These are phyloP conservation scores for Schizaphis graminum DNA, from an alignment of 2,888 invertebrate genomes.

Conservation along the genomic window DNA sequence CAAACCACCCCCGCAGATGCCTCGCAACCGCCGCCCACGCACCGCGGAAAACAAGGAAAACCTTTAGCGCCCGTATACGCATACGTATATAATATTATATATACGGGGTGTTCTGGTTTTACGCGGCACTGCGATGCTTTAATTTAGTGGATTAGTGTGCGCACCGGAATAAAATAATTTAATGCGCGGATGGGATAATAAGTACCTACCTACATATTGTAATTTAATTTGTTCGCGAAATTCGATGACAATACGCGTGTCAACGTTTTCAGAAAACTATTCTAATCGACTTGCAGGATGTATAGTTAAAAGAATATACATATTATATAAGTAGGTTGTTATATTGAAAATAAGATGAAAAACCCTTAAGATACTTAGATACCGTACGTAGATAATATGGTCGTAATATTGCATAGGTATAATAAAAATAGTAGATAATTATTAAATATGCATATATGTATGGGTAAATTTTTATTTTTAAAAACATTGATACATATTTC, in stretches of 20 bases:
- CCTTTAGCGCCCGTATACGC: conserved; percentile 29
- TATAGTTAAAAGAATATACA: not conserved
- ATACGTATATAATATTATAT: not conserved
- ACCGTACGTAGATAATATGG: not conserved
- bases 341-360: not conserved
- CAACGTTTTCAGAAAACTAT: not conserved
- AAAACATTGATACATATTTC: not conserved
- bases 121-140: not conserved
- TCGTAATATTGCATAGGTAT: not conserved
- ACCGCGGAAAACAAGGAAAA: conserved; percentile 45
- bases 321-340: not conserved
- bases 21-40: not conserved
- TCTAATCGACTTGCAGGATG: not conserved
- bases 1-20: not conserved
- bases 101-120: not conserved
- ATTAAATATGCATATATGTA: too few relatives aligned
- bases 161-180: not conserved
- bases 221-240: not conserved
- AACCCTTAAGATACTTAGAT: not conserved
- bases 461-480: not conserved
- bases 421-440: not conserved
- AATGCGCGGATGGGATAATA: not conserved
- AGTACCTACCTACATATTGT: not conserved
- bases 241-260: not conserved
- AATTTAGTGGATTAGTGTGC: not conserved